Percentiles rank a stretch among this genome's conserved stretches.
Conservation (phyloP, 2,888 invertebrate species). For the Silvanus unidentatus region DNA sequence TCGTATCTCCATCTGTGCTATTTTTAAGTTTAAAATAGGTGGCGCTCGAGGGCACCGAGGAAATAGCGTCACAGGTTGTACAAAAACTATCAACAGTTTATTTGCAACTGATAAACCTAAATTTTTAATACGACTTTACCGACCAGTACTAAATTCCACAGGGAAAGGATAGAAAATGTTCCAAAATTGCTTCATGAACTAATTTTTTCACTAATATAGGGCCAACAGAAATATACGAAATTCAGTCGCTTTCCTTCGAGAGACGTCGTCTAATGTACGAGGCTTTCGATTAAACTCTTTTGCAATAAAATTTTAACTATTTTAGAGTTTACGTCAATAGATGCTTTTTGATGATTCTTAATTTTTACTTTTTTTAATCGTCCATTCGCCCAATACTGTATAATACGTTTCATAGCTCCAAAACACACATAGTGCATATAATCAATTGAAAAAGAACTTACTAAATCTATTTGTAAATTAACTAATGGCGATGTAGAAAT, state of each 20-base stretch:
- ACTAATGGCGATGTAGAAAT: slow-evolving; percentile 13
- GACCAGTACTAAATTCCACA: slow-evolving; percentile 6
- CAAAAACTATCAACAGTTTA: slow-evolving; percentile 3
- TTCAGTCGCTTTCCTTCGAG: slow-evolving; percentile 1
- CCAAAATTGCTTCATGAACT: not conserved
- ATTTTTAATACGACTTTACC: not conserved
- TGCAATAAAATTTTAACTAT: slow-evolving; percentile 2
- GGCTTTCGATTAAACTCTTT: slow-evolving; percentile 7
- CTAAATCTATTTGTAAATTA: slow-evolving; percentile 6
- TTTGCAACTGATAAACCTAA: not conserved
- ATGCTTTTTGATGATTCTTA: not conserved
- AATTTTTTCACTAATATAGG: slow-evolving; percentile 5
- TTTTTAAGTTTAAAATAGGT: too few species aligned
- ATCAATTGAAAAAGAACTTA: not conserved
- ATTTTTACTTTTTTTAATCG: not conserved
- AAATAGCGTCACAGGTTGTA: too few species aligned
- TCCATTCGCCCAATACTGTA: slow-evolving; percentile 2
- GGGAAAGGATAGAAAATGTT: slow-evolving; percentile 7
- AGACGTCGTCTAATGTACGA: slow-evolving; percentile 2
- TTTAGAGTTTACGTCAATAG: not conserved
- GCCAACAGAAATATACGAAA: slow-evolving; percentile 3
- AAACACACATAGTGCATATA: slow-evolving; percentile 4
- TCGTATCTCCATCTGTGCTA: too few species aligned
- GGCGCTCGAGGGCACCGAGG: too few species aligned
- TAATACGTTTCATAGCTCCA: not conserved